A percentile compares a stretch with the other conserved stretches of the same genome.
Conservation (phyloP, 2,888 invertebrate genomes). For the Ctena decussata region DNA sequence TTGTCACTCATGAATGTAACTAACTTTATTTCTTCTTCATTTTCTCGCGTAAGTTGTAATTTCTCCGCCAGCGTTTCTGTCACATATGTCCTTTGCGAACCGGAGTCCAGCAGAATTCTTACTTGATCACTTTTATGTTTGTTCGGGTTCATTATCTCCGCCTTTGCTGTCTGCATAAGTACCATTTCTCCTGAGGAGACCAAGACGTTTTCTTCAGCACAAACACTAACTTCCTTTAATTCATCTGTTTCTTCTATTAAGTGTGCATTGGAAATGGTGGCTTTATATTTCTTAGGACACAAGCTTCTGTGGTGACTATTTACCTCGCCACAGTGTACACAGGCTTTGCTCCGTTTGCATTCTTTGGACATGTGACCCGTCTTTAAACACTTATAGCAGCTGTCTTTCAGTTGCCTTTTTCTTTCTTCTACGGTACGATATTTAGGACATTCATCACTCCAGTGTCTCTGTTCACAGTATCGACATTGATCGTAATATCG, state of each 20-base stretch:
- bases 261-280: background rate
- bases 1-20: constrained; percentile 24
- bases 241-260: background rate
- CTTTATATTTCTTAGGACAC: constrained; percentile 4
- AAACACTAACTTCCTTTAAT: no score
- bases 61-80: constrained; percentile 3
- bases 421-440: no score
- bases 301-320: constrained; percentile 26
- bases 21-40: constrained; percentile 20
- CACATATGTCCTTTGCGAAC: constrained; percentile 29
- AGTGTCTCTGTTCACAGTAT: constrained; percentile 12
- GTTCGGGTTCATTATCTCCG: background rate
- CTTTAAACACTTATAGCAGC: background rate
- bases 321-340: constrained; percentile 25
- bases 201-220: constrained; percentile 1
- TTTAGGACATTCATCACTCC: constrained; percentile 23
- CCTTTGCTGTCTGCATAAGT: constrained; percentile 15
- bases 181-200: constrained; percentile 24
- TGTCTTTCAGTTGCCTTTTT: no score
- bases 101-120: constrained; percentile 27
- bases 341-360: constrained; percentile 17
- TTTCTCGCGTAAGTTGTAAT: background rate
- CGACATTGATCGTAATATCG: background rate
- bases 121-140: background rate
- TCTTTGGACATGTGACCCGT: background rate